Evolutionary conservation across 2,797 vertebrate species (phyloP), one percentile per base, ranked within the genome.

Genomic region (Microctenopoma lineatum): DNA sequence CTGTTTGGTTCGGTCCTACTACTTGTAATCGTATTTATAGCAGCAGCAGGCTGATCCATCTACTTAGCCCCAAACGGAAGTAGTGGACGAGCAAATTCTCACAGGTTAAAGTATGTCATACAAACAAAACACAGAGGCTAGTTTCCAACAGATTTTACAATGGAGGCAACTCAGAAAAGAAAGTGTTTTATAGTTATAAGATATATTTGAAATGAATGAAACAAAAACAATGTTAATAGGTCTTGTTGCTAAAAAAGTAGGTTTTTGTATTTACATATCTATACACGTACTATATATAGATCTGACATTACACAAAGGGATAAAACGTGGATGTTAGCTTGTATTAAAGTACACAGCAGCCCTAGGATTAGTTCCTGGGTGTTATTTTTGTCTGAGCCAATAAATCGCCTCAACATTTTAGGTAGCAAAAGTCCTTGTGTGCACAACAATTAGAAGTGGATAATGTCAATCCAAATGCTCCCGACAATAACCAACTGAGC

Each of bases 361-460:
- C 4, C 7, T 11, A 16, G 13, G 46, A 26, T 38, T 12, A 38
- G 36, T 38, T 10, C 36, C 15, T 59, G 10, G 26, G 7, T 66
- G 26, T 1, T 3, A 59, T 50, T 14, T 69, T 41, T 51, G 15
- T 34, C 36, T 7, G 15, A 21, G 59, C 54, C 70, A 50, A 59
- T 62, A 74, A 56, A 76, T 75, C 70, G 70, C 54, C n/a, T 42
- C 25, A 26, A 41, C 61, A 52, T 79, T 53, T 77, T 27, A 65
- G 66, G n/a, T 36, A 53, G 59, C 1, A 10, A 41, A 56, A 61
- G 44, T 48, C 56, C 70, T 54, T 29, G 13, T 59, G 76, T 60
- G 81, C 63, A 53, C 59, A 47, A 73, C 70, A 80, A 85, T 89
- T 83, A 83, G 50, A 64, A 50, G 63, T 16, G 34, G 60, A 86